These are phyloP conservation scores for Phalacrocorax carbo DNA, from an alignment of 2,113 vertebrate genomes.

Conservation along the genomic window DNA sequence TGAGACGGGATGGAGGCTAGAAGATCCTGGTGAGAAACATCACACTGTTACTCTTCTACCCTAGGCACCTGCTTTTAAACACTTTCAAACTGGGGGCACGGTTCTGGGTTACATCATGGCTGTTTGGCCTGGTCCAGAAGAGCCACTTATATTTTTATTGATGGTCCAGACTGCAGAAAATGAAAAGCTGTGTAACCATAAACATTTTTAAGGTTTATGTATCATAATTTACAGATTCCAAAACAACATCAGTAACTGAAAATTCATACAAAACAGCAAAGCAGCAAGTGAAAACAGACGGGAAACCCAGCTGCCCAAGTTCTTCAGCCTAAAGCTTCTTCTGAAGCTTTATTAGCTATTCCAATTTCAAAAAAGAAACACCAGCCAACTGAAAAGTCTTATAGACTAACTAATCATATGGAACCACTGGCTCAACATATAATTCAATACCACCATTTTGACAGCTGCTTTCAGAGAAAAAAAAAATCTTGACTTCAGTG, in stretches of 20 bases:
- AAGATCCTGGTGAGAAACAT: background rate
- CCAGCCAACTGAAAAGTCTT: background rate
- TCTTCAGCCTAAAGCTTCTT: background rate
- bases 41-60: background rate
- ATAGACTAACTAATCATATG: background rate
- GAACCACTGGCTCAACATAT: background rate
- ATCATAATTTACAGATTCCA: background rate
- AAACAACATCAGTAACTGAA: background rate
- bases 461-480: background rate
- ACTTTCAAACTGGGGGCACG: background rate
- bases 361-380: background rate
- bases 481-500: background rate
- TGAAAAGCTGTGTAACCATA: background rate
- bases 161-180: background rate
- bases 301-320: background rate
- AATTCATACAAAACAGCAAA: background rate
- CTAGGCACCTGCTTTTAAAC: background rate
- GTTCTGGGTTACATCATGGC: background rate
- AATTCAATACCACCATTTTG: background rate
- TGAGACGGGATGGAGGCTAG: background rate
- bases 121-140: background rate
- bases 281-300: background rate
- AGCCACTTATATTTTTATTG: background rate
- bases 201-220: background rate
- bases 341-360: background rate